phyloP scores from a whole-genome alignment of 1,140 invertebrate species.

The Pseudomyrmex gracilis region DNA sequence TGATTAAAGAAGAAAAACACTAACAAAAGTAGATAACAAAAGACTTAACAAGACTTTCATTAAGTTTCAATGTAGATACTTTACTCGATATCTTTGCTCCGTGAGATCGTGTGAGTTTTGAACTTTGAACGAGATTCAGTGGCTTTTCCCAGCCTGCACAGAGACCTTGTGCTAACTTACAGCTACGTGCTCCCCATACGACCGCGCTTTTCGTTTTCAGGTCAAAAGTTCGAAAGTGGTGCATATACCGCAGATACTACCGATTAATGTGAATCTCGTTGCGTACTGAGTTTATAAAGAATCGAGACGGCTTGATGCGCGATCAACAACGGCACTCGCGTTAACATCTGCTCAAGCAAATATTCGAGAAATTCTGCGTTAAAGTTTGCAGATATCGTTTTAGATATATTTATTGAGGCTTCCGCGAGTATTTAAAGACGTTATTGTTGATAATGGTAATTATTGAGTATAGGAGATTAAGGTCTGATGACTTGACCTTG shows the following conservation, averaged over 20 bases:
- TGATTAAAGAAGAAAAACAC: too few relatives aligned
- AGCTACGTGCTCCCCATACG: slow-evolving; percentile 59
- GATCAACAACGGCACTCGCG: slow-evolving; percentile 22
- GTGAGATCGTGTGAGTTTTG: slow-evolving; percentile 18
- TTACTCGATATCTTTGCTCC: slow-evolving; percentile 32
- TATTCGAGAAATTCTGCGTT: not conserved
- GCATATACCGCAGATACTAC: slow-evolving; percentile 53
- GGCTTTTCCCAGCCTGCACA: slow-evolving; percentile 26
- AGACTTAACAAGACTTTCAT: not conserved
- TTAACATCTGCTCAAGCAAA: not conserved
- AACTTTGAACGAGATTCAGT: slow-evolving; percentile 65
- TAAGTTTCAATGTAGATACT: slow-evolving; percentile 40
- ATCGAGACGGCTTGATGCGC: not conserved
- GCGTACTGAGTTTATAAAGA: slow-evolving; percentile 36
- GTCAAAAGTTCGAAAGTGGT: slow-evolving; percentile 74
- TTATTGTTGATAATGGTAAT: too few relatives aligned
- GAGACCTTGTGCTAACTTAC: slow-evolving; percentile 61
- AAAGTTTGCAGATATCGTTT: not conserved
- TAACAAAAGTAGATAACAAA: not conserved
- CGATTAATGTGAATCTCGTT: slow-evolving; percentile 22
- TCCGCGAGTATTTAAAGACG: not conserved
- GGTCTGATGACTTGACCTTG: too few relatives aligned
- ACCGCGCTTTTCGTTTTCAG: slow-evolving; percentile 62
- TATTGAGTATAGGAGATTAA: too few relatives aligned
- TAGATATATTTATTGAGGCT: not conserved